phyloP scores from a whole-genome alignment of 1,140 invertebrate species.

The Cephus cinctus region DNA sequence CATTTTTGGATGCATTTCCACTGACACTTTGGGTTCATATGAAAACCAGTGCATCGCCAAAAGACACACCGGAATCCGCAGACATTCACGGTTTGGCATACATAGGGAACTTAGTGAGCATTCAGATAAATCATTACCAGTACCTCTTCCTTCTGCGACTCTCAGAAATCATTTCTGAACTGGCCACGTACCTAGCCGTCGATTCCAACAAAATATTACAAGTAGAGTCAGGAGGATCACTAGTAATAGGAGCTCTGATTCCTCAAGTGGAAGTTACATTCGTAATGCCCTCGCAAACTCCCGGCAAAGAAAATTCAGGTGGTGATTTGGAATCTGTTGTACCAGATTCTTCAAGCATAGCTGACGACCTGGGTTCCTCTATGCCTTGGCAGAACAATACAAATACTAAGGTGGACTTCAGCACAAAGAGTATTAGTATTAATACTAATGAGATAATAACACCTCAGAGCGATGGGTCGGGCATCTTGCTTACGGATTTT shows the following conservation, averaged over 20 bases:
- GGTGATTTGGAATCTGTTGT: constrained; percentile 79
- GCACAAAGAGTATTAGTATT: constrained; percentile 44
- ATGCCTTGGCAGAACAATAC: constrained; percentile 28
- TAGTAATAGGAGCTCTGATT: constrained; percentile 74
- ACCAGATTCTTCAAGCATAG: constrained; percentile 77
- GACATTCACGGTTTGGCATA: constrained; percentile 71
- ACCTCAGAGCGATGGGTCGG: constrained; percentile 46
- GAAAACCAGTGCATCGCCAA: constrained; percentile 18
- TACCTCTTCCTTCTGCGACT: constrained; percentile 84
- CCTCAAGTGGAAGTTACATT: constrained; percentile 85
- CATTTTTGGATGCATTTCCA: constrained; percentile 89
- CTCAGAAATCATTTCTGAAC: constrained; percentile 76
- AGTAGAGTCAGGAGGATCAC: constrained; percentile 57
- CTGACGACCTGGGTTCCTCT: constrained; percentile 62
- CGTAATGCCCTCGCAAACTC: constrained; percentile 78
- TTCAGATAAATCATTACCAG: constrained; percentile 92
- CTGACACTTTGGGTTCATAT: constrained; percentile 77
- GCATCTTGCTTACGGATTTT: constrained; percentile 46
- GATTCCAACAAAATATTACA: constrained; percentile 74
- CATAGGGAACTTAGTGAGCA: constrained; percentile 75
- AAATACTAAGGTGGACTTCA: constrained; percentile 37
- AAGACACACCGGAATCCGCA: constrained; percentile 40
- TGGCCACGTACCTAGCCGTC: constrained; percentile 75
- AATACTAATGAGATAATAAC: constrained; percentile 45
- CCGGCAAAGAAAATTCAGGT: constrained; percentile 78